Conservation (phyloP, 2,888 invertebrate genomes). For the Drosophila atripex region DNA sequence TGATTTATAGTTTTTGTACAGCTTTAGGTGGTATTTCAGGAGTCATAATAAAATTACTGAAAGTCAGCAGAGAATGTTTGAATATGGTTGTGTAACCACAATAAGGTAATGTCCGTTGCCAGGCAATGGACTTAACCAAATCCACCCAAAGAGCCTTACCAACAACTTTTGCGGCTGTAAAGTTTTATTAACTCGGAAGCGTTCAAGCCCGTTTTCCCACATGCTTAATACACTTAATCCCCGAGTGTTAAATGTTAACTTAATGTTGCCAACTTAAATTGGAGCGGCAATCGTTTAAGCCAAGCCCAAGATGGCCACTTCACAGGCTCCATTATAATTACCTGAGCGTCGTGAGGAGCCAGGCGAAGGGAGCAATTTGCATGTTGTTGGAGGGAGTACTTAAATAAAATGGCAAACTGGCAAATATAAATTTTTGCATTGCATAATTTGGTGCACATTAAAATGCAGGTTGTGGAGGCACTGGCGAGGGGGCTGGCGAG, state of each 20-base stretch:
- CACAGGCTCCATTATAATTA: conserved; percentile 55
- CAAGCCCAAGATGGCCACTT: conserved; percentile 1
- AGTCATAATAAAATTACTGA: conserved; percentile 3
- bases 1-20: conserved; percentile 7
- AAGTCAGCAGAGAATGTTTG: not conserved
- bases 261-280: conserved; percentile 22
- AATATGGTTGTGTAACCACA: not conserved
- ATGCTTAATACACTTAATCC: conserved; percentile 43
- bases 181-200: conserved; percentile 30
- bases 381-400: conserved; percentile 51
- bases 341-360: conserved; percentile 32
- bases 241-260: conserved; percentile 36
- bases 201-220: conserved; percentile 33
- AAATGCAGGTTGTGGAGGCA: conserved; percentile 40
- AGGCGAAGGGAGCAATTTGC: conserved; percentile 41
- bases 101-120: not conserved
- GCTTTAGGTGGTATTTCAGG: not conserved
- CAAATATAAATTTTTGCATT: conserved; percentile 64
- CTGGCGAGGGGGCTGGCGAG: not conserved
- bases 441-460: conserved; percentile 66
- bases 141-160: conserved; percentile 4
- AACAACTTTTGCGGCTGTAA: conserved; percentile 24
- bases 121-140: conserved; percentile 7
- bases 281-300: conserved; percentile 29
- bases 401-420: conserved; percentile 57